A percentile compares a stretch with the other conserved stretches of the same genome.
Evolutionary conservation across 2,113 vertebrate species (phyloP).

Genomic region (Burhinus oedicnemus): DNA sequence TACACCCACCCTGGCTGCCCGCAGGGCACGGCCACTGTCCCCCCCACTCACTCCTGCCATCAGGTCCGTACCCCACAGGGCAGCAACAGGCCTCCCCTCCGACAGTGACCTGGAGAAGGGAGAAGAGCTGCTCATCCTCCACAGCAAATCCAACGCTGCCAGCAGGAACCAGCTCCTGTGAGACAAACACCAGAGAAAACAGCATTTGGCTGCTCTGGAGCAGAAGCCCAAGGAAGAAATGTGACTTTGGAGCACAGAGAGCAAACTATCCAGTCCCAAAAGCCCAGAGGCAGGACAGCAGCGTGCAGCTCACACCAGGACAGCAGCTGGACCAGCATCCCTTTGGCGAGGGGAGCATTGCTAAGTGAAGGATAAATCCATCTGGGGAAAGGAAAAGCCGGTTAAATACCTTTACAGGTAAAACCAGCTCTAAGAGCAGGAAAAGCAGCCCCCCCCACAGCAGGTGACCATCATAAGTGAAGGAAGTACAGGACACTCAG

Average conservation of each 20-base stretch:
- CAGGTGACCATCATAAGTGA: background rate
- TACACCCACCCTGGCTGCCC: background rate
- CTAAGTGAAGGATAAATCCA: background rate
- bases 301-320: background rate
- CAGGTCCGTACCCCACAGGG: constrained; percentile 31
- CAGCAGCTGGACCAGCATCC: background rate
- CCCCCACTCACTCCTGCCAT: background rate
- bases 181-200: background rate
- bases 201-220: background rate
- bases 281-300: background rate
- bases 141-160: fast-evolving
- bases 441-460: background rate
- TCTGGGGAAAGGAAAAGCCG: background rate
- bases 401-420: background rate
- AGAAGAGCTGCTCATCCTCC: background rate
- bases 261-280: background rate
- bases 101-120: too few species aligned
- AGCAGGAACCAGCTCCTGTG: background rate
- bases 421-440: background rate
- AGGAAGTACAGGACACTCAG: too few species aligned
- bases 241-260: fast-evolving
- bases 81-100: background rate
- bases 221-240: background rate
- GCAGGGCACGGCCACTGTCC: fast-evolving
- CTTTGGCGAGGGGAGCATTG: fast-evolving